Conservation (phyloP, 1,140 invertebrate genomes). For the Drosophila rufa region DNA sequence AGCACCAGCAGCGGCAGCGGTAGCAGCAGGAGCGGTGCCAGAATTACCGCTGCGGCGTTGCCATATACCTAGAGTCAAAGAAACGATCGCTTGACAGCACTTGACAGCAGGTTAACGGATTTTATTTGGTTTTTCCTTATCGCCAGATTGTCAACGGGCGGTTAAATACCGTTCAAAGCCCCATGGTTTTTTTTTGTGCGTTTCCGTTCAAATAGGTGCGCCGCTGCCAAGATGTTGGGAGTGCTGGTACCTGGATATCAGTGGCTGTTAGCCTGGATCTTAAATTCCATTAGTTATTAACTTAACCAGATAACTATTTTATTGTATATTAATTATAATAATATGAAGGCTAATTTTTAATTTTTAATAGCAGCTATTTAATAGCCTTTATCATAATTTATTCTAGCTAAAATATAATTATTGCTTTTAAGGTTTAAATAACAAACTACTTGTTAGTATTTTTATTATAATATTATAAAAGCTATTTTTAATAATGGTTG, state of each 20-base stretch:
- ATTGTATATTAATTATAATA: too few relatives aligned
- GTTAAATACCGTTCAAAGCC: slow-evolving; percentile 36
- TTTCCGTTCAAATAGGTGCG: slow-evolving; percentile 30
- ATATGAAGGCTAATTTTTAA: too few relatives aligned
- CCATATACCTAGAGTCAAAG: slow-evolving; percentile 17
- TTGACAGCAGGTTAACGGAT: slow-evolving; percentile 34
- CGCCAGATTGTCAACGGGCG: slow-evolving; percentile 34
- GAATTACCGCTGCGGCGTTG: slow-evolving; percentile 30
- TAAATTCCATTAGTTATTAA: not conserved
- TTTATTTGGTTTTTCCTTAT: slow-evolving; percentile 25
- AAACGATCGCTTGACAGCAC: slow-evolving; percentile 32
- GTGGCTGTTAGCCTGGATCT: not conserved
- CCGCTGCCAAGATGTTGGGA: slow-evolving; percentile 10
- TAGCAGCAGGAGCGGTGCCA: slow-evolving; percentile 37
- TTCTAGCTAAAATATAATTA: too few relatives aligned
- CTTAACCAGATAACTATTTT: too few relatives aligned
- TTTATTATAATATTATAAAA: too few relatives aligned
- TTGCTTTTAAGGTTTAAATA: too few relatives aligned
- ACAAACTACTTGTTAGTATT: too few relatives aligned
- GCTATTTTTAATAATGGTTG: too few relatives aligned
- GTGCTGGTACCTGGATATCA: slow-evolving; percentile 1
- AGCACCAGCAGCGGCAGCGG: not conserved
- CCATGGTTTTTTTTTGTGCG: slow-evolving; percentile 1
- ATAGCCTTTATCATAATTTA: too few relatives aligned
- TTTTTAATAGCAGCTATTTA: too few relatives aligned